Base-by-base conservation (phyloP, 2,888 invertebrate genomes). In the Dicycla oo region DNA sequence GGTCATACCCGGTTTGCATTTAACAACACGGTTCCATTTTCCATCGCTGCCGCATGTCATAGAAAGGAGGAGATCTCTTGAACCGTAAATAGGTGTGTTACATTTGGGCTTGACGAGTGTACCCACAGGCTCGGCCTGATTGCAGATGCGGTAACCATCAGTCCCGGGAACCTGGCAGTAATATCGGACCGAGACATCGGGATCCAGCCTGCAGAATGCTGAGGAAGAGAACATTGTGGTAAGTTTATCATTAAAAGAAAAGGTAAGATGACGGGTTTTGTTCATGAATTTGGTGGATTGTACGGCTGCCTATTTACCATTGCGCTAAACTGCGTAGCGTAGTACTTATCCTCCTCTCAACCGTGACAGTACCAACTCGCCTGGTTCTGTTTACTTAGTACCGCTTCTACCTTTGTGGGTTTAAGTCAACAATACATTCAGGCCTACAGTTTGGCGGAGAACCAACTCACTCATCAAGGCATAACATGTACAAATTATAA, bases 131-230 rank as follows among this genome's bases (percentile, higher is more conserved):
- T 40, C 43, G 4, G n/a, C 18, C 10, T 11, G 1, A 11, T 43
- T 65, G 30, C 65, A 65, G 43, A n/a, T 30, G 2, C 43, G 65
- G 2, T n/a, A 7, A 15, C 43, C 30, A 0, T 30, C 0, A 1
- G 10, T 3, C 11, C 11, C 18, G n/a, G n/a, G 11, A n/a, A 65
- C 1, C 26, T 30, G 11, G 73, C 93, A 93, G 20, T 80, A 75
- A 85, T 91, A 92, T 3, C 77, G 82, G 0, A 93, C 90, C 63
- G 91, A 90, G 1, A 84, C 83, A 43, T 92, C 88, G 0, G 68
- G 78, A 23, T 86, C 80, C 1, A 93, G 82, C 3, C 83, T 84
- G 84, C 93, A 93, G 78, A 85, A 88, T 7, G 88, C 93, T 93
- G 60, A 69, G n/a, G 38, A 58, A 18, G 23, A 38, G 18, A 23